Evolutionary conservation across 2,797 vertebrate species (phyloP), one percentile per base, ranked within the genome.

Genomic region (Danio albolineatus): DNA sequence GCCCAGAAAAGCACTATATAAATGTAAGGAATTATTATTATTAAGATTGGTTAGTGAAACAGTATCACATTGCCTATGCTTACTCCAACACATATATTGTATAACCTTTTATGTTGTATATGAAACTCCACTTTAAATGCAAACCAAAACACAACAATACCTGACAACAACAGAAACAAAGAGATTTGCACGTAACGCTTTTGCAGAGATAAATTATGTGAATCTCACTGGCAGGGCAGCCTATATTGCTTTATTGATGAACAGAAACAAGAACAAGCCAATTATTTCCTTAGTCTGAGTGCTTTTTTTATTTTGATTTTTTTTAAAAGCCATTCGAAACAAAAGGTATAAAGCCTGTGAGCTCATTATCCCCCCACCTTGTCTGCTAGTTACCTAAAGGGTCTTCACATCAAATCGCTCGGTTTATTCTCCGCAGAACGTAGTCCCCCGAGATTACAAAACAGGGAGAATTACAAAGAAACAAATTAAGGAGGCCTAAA

Each of bases 361-460:
- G 79, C 72, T 83, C 79, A 66, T 73, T 81, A 83, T 82, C 51
- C 28, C 49, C 28, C 80, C 80, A 62, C 60, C 67, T 48, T 72
- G 60, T 49, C 44, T 70, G 51, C 17, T 36, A 71, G 51, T 65
- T 44, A 75, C 79, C 73, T 60, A 64, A 78, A 78, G 65, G 57
- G 56, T 64, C 78, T 76, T 74, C 78, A 71, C 57, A 13, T 53
- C 73, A 78, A 79, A 81, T 79, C 71, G 36, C 66, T 75, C 51
- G 73, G 73, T 78, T 80, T 84, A 82, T 82, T 66, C 78, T 65
- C 72, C 48, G 19, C 60, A 51, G 73, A 73, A n/a, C 10, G 13
- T 21, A 19, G 72, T 78, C 83, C 76, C 74, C 59, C 19, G 80
- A 85, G 84, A 85, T 86, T 69, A 85, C 79, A 80, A 84, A 85